phyloP scores from a whole-genome alignment of 2,113 vertebrate species.

The Pipa parva region DNA sequence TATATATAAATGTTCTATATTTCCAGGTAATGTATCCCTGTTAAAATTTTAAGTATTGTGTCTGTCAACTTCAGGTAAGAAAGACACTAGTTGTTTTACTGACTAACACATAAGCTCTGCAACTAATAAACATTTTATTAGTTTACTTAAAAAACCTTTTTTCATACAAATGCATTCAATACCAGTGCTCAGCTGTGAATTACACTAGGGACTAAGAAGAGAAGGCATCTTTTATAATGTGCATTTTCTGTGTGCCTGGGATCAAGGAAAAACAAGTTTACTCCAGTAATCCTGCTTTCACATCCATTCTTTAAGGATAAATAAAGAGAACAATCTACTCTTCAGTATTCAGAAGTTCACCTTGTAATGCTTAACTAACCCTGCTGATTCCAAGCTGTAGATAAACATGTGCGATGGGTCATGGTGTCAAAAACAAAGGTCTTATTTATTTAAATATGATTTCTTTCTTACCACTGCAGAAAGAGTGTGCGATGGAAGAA shows the following conservation, averaged over 20 bases:
- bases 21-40: neutral
- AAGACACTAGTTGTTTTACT: neutral
- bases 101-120: neutral
- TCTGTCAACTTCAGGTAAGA: neutral
- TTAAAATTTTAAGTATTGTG: neutral
- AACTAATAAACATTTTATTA: neutral
- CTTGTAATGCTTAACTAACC: neutral
- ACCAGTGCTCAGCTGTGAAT: neutral
- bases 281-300: neutral
- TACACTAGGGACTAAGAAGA: neutral
- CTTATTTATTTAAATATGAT: constrained; percentile 17
- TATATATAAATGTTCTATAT: too few relatives aligned
- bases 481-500: neutral
- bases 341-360: constrained; percentile 8
- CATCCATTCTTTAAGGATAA: neutral
- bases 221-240: neutral
- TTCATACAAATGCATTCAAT: neutral
- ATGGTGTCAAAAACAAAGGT: constrained; percentile 4
- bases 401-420: constrained; percentile 34
- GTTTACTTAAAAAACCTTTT: neutral
- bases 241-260: neutral
- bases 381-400: constrained; percentile 10
- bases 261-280: neutral
- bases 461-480: constrained; percentile 1
- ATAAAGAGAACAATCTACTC: neutral